Conservation (phyloP, 1,140 invertebrate species). For the Oscheius sp. region DNA sequence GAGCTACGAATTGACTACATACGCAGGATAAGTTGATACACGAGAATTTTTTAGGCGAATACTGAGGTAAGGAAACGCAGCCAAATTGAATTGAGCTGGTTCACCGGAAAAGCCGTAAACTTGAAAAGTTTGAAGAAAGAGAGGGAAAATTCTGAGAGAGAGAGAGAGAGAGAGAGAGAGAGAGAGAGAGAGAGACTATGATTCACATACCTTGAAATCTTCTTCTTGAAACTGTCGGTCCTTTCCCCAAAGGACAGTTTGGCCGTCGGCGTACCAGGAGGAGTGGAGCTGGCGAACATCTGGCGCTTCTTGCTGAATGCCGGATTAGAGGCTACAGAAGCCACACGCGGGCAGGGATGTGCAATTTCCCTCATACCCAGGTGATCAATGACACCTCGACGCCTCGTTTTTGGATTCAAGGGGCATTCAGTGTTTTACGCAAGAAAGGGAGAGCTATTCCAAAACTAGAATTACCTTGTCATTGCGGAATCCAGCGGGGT, state of each 20-base stretch:
- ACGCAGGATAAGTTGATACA: too few species aligned
- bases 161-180: background rate
- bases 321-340: too few species aligned
- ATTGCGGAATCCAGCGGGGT: background rate
- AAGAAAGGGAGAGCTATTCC: background rate
- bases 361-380: too few species aligned
- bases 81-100: too few species aligned
- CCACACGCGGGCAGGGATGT: too few species aligned
- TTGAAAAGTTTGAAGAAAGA: background rate
- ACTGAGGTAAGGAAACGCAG: too few species aligned
- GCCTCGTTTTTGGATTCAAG: too few species aligned
- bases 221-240: slow-evolving; percentile 2
- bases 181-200: background rate
- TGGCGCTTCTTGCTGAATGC: background rate
- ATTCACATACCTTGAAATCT: background rate
- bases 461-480: background rate
- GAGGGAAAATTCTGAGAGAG: too few species aligned
- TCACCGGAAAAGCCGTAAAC: background rate
- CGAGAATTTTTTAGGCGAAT: too few species aligned
- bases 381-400: background rate
- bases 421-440: background rate
- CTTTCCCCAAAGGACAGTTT: background rate
- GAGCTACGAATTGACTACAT: too few species aligned
- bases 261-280: slow-evolving; percentile 4
- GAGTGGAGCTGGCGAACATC: background rate